These are phyloP conservation scores for Tamias sibiricus DNA, from an alignment of 2,113 vertebrate species.

Conservation along the genomic window DNA sequence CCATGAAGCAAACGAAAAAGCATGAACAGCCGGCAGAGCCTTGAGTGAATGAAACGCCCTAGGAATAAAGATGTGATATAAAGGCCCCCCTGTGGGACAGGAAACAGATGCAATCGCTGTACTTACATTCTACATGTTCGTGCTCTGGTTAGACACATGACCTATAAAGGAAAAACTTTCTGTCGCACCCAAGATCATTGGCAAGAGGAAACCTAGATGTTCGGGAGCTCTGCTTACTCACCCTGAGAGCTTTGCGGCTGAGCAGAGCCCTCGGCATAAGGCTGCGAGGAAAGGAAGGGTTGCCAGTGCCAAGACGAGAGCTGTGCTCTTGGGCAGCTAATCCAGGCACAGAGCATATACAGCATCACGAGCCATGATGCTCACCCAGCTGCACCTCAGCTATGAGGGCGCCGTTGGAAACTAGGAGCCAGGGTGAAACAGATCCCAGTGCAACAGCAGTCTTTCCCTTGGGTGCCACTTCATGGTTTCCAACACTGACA, in stretches of 20 bases:
- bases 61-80: not conserved
- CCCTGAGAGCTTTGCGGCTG: rapidly evolving
- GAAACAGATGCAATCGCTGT: rapidly evolving
- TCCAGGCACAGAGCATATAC: not conserved
- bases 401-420: not conserved
- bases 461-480: rapidly evolving
- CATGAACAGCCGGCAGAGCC: rapidly evolving
- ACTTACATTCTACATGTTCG: rapidly evolving
- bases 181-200: not conserved
- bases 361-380: rapidly evolving
- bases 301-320: not conserved
- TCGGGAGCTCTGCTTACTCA: rapidly evolving
- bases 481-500: not conserved
- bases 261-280: not conserved
- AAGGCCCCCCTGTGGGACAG: rapidly evolving
- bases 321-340: not conserved
- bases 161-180: not conserved
- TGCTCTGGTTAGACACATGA: rapidly evolving
- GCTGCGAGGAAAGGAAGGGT: not conserved
- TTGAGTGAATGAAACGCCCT: not conserved
- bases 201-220: not conserved
- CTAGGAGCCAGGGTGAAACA: rapidly evolving
- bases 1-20: not conserved
- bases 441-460: not conserved
- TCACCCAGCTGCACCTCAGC: no score